Base-by-base conservation (phyloP, 2,113 vertebrate species). In the Poeciliopsis prolifica region DNA sequence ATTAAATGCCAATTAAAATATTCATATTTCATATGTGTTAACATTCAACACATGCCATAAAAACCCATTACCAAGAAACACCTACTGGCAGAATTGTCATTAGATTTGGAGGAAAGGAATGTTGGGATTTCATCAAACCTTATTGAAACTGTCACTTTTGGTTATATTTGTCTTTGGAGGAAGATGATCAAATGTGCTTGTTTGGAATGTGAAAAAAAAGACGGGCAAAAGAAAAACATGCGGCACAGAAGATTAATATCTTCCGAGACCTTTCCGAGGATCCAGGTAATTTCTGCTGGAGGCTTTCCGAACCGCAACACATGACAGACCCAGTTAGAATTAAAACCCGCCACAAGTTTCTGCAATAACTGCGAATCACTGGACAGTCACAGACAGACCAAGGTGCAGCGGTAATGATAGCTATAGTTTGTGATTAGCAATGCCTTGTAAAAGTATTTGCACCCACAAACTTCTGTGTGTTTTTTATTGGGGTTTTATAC, bases 351-450 rank as follows among this genome's bases (percentile, higher is more conserved):
- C 42, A 15, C 60, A 22, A 2, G 54, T 35, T 35, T 65, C 63
- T 74, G 60, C 74, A 76, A 87, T 88, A 78, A 79, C 83, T 86
- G 63, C 81, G 71, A 79, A 79, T 78, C 77, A 71, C 74, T 72
- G 40, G 66, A 71, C 3, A n/a, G 64, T 48, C 31, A 33, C 72
- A 74, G 64, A 8, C 14, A 61, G 26, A 75, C 42, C 48, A 35
- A 29, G 24, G 17, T 63, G 19, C 7, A 51, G 24, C 26, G 37
- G 64, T 68, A 75, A 60, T 31, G 74, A 73, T 80, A 64, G 78
- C 31, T 70, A 30, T 70, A 72, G 77, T 88, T 77, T 78, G 67
- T 70, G 22, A 65, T 68, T 15, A 22, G 54, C 61, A 60, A 15
- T 24, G 62, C 60, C 66, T 79, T 61, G 1, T 9, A 28, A 10